Percentiles rank a stretch among this genome's conserved stretches.
These are phyloP conservation scores for Tragelaphus buxtoni DNA, from an alignment of 2,113 vertebrate species.

Conservation along the genomic window DNA sequence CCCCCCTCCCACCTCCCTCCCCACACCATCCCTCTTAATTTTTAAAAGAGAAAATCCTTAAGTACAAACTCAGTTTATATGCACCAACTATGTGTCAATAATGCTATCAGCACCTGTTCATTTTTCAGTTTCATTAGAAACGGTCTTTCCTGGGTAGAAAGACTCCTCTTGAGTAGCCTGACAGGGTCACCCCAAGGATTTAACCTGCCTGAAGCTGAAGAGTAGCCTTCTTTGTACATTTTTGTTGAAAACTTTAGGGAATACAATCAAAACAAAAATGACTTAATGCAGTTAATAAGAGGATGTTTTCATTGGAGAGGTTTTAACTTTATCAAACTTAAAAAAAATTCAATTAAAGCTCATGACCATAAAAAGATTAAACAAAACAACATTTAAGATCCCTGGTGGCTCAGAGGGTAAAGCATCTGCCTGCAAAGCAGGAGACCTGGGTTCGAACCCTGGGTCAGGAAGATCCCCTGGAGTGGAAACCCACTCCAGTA, in stretches of 20 bases:
- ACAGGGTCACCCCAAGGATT: neutral
- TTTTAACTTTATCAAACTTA: neutral
- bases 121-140: neutral
- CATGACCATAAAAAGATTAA: neutral
- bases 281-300: neutral
- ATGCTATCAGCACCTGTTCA: neutral
- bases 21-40: neutral
- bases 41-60: neutral
- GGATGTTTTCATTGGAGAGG: neutral
- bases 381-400: neutral
- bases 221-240: neutral
- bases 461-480: no score
- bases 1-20: no score
- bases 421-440: no score
- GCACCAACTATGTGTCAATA: neutral
- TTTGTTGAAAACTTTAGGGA: neutral
- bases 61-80: neutral
- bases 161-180: neutral
- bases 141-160: neutral
- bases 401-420: no score
- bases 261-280: neutral
- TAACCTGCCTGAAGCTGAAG: neutral
- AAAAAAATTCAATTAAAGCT: neutral
- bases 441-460: no score
- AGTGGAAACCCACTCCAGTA: no score